Base-by-base conservation (phyloP, 2,797 vertebrate species). In the Gymnothorax javanicus region DNA sequence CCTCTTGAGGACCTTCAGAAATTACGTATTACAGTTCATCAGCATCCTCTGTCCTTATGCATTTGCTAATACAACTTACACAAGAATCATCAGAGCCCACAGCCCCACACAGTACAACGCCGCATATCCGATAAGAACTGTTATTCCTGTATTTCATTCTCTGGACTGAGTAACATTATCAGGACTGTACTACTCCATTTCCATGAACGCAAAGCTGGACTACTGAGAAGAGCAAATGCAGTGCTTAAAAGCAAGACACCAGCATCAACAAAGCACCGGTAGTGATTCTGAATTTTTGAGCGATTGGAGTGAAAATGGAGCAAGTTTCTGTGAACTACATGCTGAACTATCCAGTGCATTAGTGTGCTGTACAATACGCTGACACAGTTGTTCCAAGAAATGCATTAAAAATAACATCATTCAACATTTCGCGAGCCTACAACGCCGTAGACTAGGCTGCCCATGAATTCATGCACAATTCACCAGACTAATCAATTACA, bases 151-250 rank as follows among this genome's bases (percentile, higher is more conserved):
- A 3, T 73, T 43, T 11, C 91, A 92, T 91, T 90, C 91, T 87
- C 84, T 89, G 89, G 84, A 84, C 84, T 64, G 89, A 87, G 89
- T 87, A 88, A 89, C 88, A 79, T 85, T 91, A 91, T 87, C 89
- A 87, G 87, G 86, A 73, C 86, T 79, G 84, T 75, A 43, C 85
- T 89, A 87, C 91, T 56, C 81, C 9, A 20, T 79, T 50, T 54
- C 50, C 4, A 67, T 73, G 52, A 69, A 62, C 57, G 67, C 25
- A 23, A 67, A 60, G 81, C n/a, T 52, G 9, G 20, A 27, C n/a
- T 75, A 79, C 57, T 62, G 87, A 52, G 83, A 88, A 33, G 23
- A 43, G 33, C 33, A 43, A 33, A 43, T 52, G 27, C 59, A 84
- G 54, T n/a, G 8, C 33, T 52, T 50, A 71, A 54, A 59, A 57